These are phyloP conservation scores for Steatornis caripensis DNA, from an alignment of 2,113 vertebrate species.

Conservation along the genomic window DNA sequence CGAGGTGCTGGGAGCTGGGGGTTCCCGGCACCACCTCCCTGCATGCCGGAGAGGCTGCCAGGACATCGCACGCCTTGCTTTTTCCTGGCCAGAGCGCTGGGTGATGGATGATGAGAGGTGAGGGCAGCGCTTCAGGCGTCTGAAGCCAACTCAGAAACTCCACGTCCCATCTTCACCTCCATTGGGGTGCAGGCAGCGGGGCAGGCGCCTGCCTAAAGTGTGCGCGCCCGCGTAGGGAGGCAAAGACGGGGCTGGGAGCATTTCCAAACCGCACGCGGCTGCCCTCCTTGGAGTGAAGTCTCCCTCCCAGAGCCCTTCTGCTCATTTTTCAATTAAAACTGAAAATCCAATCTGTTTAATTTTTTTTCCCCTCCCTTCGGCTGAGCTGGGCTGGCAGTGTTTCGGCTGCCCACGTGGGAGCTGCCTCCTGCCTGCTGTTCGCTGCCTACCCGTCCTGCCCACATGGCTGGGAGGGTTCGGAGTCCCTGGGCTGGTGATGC, in stretches of 20 bases:
- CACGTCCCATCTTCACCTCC: neutral
- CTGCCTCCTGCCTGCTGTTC: neutral
- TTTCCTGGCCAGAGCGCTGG: neutral
- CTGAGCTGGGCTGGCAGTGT: neutral
- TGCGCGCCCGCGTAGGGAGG: rapidly evolving
- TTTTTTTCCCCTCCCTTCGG: neutral
- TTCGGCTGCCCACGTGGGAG: neutral
- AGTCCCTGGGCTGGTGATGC: neutral
- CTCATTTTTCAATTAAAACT: neutral
- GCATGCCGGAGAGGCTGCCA: neutral
- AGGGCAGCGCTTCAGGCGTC: neutral
- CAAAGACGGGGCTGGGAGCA: neutral
- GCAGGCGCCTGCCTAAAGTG: neutral
- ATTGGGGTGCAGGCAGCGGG: neutral
- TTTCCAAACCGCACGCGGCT: neutral
- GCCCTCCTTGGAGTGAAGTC: neutral
- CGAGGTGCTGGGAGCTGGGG: neutral
- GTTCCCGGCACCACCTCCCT: neutral
- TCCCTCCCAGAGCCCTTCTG: neutral
- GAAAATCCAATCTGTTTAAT: neutral
- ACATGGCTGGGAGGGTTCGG: neutral
- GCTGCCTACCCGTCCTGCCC: neutral
- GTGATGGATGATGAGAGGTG: neutral
- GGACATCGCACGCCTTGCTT: rapidly evolving
- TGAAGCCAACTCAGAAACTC: neutral